Evolutionary conservation across 2,113 vertebrate genomes (phyloP).

Genomic region (Gymnogyps californianus): DNA sequence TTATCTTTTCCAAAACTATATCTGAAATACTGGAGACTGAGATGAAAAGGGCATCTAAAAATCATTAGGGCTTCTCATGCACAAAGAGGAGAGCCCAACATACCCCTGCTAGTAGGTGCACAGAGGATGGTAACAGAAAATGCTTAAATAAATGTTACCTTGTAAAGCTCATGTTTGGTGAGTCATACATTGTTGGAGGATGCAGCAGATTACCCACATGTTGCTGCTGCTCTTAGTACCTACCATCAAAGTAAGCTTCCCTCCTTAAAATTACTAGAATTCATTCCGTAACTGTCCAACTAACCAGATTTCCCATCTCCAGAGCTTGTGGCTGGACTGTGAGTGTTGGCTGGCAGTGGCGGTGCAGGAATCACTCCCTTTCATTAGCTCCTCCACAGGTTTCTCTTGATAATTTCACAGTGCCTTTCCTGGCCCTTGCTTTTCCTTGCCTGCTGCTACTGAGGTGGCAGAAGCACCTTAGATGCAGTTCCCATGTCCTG

Average conservation of each 20-base stretch:
- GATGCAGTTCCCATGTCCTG: not conserved
- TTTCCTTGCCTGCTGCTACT: not conserved
- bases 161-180: not conserved
- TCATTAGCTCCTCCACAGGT: not conserved
- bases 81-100: not conserved
- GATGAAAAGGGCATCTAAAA: not conserved
- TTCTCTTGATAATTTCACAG: not conserved
- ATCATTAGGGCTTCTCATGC: not conserved
- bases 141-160: not conserved
- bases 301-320: not conserved
- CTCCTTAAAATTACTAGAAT: not conserved
- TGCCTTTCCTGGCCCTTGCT: not conserved
- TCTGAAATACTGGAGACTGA: not conserved
- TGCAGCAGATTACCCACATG: not conserved
- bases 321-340: not conserved
- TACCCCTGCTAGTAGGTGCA: not conserved
- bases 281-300: not conserved
- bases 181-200: not conserved
- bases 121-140: not conserved
- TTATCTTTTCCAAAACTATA: not conserved
- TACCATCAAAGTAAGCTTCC: not conserved
- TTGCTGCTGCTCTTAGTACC: not conserved
- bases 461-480: not conserved
- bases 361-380: not conserved
- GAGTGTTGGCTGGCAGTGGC: not conserved